Evolutionary conservation across 1,140 invertebrate genomes (phyloP).

Genomic region (Papilio aristodemus): DNA sequence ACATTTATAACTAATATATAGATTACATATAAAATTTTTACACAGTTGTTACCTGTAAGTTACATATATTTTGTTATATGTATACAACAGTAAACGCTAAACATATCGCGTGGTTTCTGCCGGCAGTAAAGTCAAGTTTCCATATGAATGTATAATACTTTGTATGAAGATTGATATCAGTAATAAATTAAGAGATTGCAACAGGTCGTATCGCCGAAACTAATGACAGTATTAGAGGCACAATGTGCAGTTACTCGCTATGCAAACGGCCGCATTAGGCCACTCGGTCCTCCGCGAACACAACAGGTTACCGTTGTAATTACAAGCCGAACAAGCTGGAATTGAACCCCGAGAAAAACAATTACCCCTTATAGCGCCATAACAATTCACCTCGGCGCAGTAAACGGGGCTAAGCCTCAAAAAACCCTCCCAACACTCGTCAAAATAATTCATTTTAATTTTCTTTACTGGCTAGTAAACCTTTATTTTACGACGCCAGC

Average conservation of each 20-base stretch:
- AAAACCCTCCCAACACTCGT: slow-evolving; percentile 66
- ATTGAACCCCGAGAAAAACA: slow-evolving; percentile 68
- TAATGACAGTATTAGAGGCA: neutral
- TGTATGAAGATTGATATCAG: neutral
- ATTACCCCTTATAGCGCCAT: slow-evolving; percentile 65
- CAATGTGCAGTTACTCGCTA: neutral
- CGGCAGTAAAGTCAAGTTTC: too few relatives aligned
- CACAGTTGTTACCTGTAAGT: too few relatives aligned
- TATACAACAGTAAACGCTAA: too few relatives aligned
- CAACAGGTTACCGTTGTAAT: slow-evolving; percentile 47
- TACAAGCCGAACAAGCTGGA: slow-evolving; percentile 54
- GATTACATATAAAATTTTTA: too few relatives aligned
- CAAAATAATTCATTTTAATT: slow-evolving; percentile 81
- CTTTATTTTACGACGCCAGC: slow-evolving; percentile 76
- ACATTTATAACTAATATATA: too few relatives aligned
- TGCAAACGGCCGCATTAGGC: slow-evolving; percentile 10
- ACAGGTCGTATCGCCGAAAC: neutral
- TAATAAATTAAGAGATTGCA: neutral
- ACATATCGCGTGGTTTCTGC: too few relatives aligned
- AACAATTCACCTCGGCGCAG: slow-evolving; percentile 61
- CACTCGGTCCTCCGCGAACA: slow-evolving; percentile 17
- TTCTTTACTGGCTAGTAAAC: slow-evolving; percentile 78
- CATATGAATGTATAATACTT: too few relatives aligned
- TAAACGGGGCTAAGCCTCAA: slow-evolving; percentile 54
- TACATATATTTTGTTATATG: too few relatives aligned